A percentile compares a stretch with the other conserved stretches of the same genome.
phyloP scores from a whole-genome alignment of 2,113 vertebrate species.

The Ovis canadensis region DNA sequence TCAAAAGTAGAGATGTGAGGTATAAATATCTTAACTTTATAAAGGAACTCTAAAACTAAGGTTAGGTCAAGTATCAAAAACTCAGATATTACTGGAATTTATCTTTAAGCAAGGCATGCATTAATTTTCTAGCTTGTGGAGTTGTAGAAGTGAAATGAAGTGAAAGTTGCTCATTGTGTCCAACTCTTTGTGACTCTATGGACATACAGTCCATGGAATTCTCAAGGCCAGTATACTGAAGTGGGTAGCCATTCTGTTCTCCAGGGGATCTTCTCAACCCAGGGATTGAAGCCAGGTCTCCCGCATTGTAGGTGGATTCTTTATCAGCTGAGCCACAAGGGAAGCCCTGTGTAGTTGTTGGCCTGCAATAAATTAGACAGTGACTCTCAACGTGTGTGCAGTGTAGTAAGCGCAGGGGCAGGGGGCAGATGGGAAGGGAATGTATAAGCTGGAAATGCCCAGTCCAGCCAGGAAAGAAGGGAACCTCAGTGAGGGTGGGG shows the following conservation, averaged over 20 bases:
- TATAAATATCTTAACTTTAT: conserved; percentile 3
- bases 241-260: not conserved
- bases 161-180: not conserved
- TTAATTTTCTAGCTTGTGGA: conserved; percentile 14
- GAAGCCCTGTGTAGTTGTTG: not conserved
- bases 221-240: not conserved
- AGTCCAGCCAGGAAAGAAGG: not conserved
- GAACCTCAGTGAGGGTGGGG: not conserved
- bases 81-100: not conserved
- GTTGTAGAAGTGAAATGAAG: not conserved
- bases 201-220: not conserved
- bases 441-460: not conserved
- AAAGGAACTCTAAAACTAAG: not conserved
- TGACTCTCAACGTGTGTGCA: not conserved
- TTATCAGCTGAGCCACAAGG: not conserved
- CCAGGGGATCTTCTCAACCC: not conserved
- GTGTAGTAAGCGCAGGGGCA: not conserved
- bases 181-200: not conserved
- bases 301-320: not conserved
- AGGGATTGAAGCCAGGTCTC: not conserved
- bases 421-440: not conserved
- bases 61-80: not conserved
- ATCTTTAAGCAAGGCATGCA: not conserved
- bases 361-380: not conserved
- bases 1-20: not conserved